Evolutionary conservation across 2,113 vertebrate genomes (phyloP).

Genomic region (Labeo catla): DNA sequence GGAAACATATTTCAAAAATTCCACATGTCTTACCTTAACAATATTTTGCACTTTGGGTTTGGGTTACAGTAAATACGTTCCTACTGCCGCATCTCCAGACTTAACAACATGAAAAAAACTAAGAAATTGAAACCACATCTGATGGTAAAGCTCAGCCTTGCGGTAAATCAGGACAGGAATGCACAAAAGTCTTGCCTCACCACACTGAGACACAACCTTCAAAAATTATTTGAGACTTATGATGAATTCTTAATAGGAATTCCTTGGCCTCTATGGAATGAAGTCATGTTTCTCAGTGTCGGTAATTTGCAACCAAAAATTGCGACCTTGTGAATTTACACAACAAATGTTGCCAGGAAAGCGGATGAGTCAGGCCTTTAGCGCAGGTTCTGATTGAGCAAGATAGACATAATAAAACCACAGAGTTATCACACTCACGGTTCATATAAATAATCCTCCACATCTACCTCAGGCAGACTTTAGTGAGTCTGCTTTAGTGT

Average conservation of each 20-base stretch:
- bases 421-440: neutral
- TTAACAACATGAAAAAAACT: neutral
- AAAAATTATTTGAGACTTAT: neutral
- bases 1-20: constrained; percentile 19
- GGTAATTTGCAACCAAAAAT: constrained; percentile 20
- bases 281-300: neutral
- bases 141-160: neutral
- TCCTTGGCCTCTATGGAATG: neutral
- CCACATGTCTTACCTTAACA: constrained; percentile 5
- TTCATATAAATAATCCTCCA: constrained; percentile 13
- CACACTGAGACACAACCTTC: neutral
- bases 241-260: neutral
- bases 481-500: neutral
- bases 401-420: neutral
- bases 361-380: constrained; percentile 1
- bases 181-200: neutral
- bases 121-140: constrained; percentile 16
- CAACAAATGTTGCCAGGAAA: constrained; percentile 23
- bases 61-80: neutral
- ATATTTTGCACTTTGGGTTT: constrained; percentile 2
- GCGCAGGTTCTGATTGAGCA: neutral
- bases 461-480: neutral
- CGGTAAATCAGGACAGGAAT: constrained; percentile 7
- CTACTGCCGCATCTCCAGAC: neutral
- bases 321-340: constrained; percentile 19